phyloP scores from a whole-genome alignment of 2,888 invertebrate species.

The Lordiphosa fenestrarum region DNA sequence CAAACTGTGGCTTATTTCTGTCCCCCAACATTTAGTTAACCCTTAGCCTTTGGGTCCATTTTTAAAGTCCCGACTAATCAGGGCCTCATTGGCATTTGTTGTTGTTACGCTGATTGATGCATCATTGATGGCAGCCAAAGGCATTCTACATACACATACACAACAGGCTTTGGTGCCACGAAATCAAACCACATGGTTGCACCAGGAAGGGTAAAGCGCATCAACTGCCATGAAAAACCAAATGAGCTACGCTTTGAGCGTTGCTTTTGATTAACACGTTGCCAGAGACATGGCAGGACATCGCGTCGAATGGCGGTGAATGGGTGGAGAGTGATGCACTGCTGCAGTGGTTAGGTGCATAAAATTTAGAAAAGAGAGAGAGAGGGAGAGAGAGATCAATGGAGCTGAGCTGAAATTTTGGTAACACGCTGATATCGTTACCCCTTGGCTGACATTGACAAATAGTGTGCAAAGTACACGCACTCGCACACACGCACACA shows the following conservation, averaged over 20 bases:
- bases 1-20: too few relatives aligned
- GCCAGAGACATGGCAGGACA: conserved; percentile 26
- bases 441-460: conserved; percentile 57
- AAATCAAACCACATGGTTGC: conserved; percentile 37
- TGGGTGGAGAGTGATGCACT: not conserved
- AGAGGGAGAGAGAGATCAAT: not conserved
- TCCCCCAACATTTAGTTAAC: too few relatives aligned
- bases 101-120: conserved; percentile 36
- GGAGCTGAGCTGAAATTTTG: conserved; percentile 1
- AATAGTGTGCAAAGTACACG: conserved; percentile 63
- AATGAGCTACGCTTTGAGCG: conserved; percentile 61
- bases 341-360: not conserved
- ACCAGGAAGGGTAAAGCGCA: conserved; percentile 9
- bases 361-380: not conserved
- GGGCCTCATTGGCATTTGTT: too few relatives aligned
- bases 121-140: conserved; percentile 50
- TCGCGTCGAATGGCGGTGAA: not conserved
- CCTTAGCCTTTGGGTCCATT: too few relatives aligned
- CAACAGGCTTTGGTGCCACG: conserved; percentile 18
- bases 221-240: conserved; percentile 40
- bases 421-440: conserved; percentile 7
- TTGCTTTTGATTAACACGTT: conserved; percentile 59
- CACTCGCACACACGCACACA: conserved; percentile 6
- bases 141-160: conserved; percentile 1
- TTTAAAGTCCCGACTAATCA: too few relatives aligned